phyloP scores from a whole-genome alignment of 2,888 invertebrate genomes.

The Drosophila testacea region DNA sequence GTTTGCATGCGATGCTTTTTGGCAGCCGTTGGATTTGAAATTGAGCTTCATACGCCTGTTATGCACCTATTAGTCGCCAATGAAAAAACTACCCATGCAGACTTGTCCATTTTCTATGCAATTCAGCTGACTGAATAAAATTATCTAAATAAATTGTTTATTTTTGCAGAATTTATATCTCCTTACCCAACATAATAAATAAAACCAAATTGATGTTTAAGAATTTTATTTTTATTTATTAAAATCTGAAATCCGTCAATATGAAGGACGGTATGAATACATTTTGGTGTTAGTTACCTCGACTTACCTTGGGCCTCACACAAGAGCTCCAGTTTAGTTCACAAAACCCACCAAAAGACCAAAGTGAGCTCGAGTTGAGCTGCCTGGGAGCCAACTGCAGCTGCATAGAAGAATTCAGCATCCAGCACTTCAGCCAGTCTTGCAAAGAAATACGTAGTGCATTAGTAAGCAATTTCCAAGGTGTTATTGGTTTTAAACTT shows the following conservation, averaged over 20 bases:
- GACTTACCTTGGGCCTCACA: constrained; percentile 57
- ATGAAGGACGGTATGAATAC: neutral
- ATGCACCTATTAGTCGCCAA: too few relatives aligned
- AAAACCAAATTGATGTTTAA: constrained; percentile 1
- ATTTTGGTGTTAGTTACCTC: constrained; percentile 37
- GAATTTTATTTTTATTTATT: constrained; percentile 22
- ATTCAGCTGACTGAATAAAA: too few relatives aligned
- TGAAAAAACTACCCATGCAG: too few relatives aligned
- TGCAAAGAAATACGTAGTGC: constrained; percentile 76
- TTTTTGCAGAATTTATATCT: too few relatives aligned
- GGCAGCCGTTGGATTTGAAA: neutral
- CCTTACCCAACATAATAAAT: neutral
- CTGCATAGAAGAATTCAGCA: constrained; percentile 44
- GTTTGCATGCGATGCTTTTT: neutral
- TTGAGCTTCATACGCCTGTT: neutral
- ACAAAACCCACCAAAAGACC: constrained; percentile 42
- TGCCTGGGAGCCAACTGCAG: constrained; percentile 34
- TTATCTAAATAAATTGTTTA: too few relatives aligned
- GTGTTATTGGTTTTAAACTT: constrained; percentile 32
- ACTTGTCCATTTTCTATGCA: too few relatives aligned
- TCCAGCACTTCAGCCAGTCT: constrained; percentile 72
- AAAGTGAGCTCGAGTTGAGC: constrained; percentile 36
- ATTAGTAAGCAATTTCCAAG: constrained; percentile 65
- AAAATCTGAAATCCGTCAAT: neutral
- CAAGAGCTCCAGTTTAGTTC: constrained; percentile 32